Base-by-base conservation (phyloP, 1,140 invertebrate genomes). In the Temnothorax nylanderi region DNA sequence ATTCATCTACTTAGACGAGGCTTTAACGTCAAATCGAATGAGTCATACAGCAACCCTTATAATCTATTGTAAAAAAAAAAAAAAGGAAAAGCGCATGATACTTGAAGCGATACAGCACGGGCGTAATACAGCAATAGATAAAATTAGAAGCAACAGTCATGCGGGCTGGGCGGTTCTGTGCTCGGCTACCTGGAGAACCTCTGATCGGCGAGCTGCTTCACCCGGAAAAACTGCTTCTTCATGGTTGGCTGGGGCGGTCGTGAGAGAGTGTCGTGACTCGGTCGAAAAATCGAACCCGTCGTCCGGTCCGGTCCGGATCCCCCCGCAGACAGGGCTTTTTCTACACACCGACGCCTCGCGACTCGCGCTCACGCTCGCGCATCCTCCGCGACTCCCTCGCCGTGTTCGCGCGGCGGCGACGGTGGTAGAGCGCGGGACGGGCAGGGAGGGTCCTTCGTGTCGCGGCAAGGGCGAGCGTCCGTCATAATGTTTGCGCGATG, bases 201-300 rank as follows among this genome's bases (percentile, higher is more conserved):
- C 96, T 98, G 98, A 96, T 98, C 98, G 88, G 98, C 98, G 74
- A 98, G 96, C 95, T 98, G 98, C 95, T 98, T 98, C 64, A 98
- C 98, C 90, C 97, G 96, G 94, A 98, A 97, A 95, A 98, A 98
- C 95, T 98, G 98, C 95, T 98, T 98, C 96, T 98, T 98, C 97
- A 98, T 98, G 90, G 89, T 93, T 86, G 88, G 51, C 11, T 87
- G 77, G 82, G 82, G 26, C 78, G 69, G 41, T n/a, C 34, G 64
- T 26, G 26, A 26, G 26, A 26, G 26, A 26, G 26, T 26, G 26
- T 26, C 26, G 26, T 26, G 26, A 26, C 26, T 26, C 26, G 26
- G 26, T 26, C 26, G 26, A 26, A 26, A 26, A 26, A 26, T 26
- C 26, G 26, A 26, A 26, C 26, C 26, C 26, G 26, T 26, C 26